phyloP scores from a whole-genome alignment of 2,797 vertebrate species.

The Pteropus rufus region DNA sequence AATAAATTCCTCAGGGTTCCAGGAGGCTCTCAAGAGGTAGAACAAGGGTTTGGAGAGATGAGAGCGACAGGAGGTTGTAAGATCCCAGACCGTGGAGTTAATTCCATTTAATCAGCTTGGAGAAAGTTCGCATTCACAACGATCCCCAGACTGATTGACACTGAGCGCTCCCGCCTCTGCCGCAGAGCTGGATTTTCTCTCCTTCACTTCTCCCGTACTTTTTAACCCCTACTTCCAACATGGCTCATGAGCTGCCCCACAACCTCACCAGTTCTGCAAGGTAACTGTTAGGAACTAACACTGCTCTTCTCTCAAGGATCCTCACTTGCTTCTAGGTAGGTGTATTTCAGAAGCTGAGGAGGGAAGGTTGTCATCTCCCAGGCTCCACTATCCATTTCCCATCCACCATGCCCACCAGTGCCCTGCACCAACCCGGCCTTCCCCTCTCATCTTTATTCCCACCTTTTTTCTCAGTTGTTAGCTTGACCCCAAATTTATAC shows the following conservation, averaged over 20 bases:
- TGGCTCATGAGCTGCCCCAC: neutral
- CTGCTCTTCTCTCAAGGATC: neutral
- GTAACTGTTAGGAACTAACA: neutral
- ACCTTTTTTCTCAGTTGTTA: neutral
- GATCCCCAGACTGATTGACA: conserved; percentile 54
- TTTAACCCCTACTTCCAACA: neutral
- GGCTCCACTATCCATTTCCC: neutral
- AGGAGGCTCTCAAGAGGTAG: conserved; percentile 73
- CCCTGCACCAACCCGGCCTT: too few relatives aligned
- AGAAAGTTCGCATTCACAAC: conserved; percentile 71
- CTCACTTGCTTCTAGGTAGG: neutral
- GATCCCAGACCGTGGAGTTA: conserved; percentile 71
- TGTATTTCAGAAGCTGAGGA: neutral
- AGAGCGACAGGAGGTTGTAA: conserved; percentile 74
- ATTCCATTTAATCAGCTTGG: conserved; percentile 81
- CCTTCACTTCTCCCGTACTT: neutral
- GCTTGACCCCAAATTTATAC: neutral
- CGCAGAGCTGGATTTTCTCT: conserved; percentile 53
- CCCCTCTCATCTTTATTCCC: neutral
- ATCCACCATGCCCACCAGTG: neutral
- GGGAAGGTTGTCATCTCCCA: neutral
- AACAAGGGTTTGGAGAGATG: conserved; percentile 74
- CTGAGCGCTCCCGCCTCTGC: conserved; percentile 39
- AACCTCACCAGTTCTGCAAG: neutral
- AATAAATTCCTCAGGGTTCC: conserved; percentile 82